phyloP scores from a whole-genome alignment of 2,797 vertebrate species.

The Anguilla pacifica region DNA sequence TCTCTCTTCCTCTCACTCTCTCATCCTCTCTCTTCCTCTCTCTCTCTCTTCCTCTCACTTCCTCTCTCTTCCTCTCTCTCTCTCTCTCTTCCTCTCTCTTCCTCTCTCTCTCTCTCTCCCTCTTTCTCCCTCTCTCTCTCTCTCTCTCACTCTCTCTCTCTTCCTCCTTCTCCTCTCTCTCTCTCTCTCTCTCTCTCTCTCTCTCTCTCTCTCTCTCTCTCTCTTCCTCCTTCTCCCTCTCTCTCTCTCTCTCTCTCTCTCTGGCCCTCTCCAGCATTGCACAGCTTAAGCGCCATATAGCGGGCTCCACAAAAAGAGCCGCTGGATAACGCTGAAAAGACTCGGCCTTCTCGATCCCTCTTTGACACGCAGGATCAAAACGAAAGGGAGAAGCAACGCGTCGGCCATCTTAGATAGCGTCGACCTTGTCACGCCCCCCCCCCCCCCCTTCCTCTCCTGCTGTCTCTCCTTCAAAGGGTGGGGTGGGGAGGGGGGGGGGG shows the following conservation, averaged over 20 bases:
- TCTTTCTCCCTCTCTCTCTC: neutral
- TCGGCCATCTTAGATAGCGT: conserved; percentile 23
- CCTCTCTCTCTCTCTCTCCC: conserved; percentile 32
- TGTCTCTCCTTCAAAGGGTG: conserved; percentile 36
- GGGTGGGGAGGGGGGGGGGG: neutral
- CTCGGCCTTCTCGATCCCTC: conserved; percentile 42
- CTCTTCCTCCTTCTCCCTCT: no score
- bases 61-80: no score
- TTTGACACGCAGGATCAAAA: conserved; percentile 44
- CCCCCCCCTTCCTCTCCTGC: conserved; percentile 20
- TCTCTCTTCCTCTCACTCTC: no score
- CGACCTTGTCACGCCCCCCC: neutral
- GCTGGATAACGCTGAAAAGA: conserved; percentile 47
- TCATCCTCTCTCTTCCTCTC: no score
- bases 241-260: conserved; percentile 13
- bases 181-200: neutral
- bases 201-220: conserved; percentile 32
- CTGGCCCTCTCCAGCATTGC: conserved; percentile 43
- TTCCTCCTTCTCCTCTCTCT: no score
- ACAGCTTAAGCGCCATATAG: conserved; percentile 58
- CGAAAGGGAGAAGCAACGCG: conserved; percentile 33
- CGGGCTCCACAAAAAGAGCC: conserved; percentile 45
- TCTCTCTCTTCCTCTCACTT: no score
- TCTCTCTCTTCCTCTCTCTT: no score
- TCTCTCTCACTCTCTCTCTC: no score